phyloP scores from a whole-genome alignment of 2,888 invertebrate species.

The Pomacea canaliculata region DNA sequence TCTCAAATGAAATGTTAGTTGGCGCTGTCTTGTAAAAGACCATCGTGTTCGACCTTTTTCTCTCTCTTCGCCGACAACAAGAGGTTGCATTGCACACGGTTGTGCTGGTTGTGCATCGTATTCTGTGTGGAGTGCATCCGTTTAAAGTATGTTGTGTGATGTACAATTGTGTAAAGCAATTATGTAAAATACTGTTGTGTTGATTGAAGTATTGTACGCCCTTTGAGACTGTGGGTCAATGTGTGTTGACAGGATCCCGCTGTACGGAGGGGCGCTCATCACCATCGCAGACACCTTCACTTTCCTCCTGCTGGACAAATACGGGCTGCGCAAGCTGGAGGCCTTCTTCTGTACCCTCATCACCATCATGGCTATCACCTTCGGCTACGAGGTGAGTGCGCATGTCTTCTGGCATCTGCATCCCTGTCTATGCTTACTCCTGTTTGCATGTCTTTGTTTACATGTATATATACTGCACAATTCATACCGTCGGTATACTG shows the following conservation, averaged over 20 bases:
- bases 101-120: too few species aligned
- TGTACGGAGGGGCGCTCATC: slow-evolving; percentile 86
- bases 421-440: not conserved
- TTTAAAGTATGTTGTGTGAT: too few species aligned
- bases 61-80: too few species aligned
- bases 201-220: too few species aligned
- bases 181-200: too few species aligned
- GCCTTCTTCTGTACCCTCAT: slow-evolving; percentile 85
- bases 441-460: too few species aligned
- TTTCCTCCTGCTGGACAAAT: slow-evolving; percentile 87
- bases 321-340: slow-evolving; percentile 83
- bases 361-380: slow-evolving; percentile 85
- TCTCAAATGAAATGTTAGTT: too few species aligned
- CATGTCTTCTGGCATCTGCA: not conserved
- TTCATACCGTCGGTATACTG: not conserved
- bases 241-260: slow-evolving; percentile 74
- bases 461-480: not conserved
- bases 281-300: slow-evolving; percentile 88
- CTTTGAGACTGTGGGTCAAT: not conserved
- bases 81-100: too few species aligned
- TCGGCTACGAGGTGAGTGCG: slow-evolving; percentile 78
- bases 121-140: too few species aligned
- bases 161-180: too few species aligned
- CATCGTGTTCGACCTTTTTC: too few species aligned
- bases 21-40: too few species aligned